Conservation (phyloP, 2,113 vertebrate genomes). For the Seriola dumerili region DNA sequence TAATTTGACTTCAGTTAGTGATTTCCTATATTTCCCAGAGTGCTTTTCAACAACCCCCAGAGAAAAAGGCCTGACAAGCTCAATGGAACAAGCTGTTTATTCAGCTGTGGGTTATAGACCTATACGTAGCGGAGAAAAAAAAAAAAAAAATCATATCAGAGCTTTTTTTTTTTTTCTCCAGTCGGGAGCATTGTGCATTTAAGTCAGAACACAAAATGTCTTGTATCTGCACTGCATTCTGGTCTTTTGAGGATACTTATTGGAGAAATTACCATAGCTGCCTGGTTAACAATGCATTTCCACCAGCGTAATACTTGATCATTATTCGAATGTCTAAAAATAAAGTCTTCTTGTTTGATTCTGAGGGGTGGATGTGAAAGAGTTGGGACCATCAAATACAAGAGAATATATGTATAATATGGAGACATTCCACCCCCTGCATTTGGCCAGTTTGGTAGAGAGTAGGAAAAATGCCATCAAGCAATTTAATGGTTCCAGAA, state of each 20-base stretch:
- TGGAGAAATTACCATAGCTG: background rate
- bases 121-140: background rate
- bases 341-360: background rate
- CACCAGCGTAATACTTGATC: background rate
- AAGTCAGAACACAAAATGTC: background rate
- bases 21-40: constrained; percentile 74
- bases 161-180: background rate
- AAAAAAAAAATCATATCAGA: constrained; percentile 8
- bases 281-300: constrained; percentile 10
- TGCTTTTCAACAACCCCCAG: constrained; percentile 55
- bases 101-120: constrained; percentile 23
- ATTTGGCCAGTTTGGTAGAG: background rate
- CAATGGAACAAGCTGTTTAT: constrained; percentile 45
- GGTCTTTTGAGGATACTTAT: constrained; percentile 1
- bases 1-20: constrained; percentile 62
- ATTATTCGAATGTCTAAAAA: constrained; percentile 1
- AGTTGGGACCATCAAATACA: background rate
- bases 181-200: background rate
- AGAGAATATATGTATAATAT: background rate
- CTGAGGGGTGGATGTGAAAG: background rate
- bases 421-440: background rate
- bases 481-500: background rate
- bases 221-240: constrained; percentile 12
- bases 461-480: background rate
- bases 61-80: constrained; percentile 46